phyloP scores from a whole-genome alignment of 2,797 vertebrate species.

The Micrastur ruficollis region DNA sequence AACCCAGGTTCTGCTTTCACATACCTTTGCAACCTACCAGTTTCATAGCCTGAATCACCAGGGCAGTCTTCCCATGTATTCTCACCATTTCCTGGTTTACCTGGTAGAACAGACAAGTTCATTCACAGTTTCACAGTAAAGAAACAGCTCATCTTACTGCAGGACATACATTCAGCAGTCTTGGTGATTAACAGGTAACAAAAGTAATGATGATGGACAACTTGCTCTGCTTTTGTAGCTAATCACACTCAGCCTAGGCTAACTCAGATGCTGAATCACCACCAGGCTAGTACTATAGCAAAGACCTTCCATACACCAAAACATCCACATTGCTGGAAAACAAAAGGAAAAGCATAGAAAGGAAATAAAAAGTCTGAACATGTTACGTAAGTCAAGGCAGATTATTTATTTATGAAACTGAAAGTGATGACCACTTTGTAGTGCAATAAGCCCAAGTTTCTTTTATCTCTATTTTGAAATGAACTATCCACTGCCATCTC shows the following conservation, averaged over 20 bases:
- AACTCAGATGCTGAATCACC: neutral
- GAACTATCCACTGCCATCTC: neutral
- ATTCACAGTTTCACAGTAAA: neutral
- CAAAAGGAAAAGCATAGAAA: neutral
- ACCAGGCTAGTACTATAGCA: neutral
- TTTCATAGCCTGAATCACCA: neutral
- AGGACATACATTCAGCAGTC: neutral
- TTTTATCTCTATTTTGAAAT: neutral
- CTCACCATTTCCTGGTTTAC: neutral
- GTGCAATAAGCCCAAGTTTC: neutral
- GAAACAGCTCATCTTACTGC: neutral
- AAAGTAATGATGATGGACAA: neutral
- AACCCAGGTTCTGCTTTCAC: neutral
- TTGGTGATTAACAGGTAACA: neutral
- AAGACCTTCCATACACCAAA: neutral
- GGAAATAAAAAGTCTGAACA: neutral
- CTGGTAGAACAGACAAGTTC: neutral
- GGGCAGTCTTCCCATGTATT: neutral
- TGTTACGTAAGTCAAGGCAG: neutral
- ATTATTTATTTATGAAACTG: constrained; percentile 14
- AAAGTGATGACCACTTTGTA: neutral
- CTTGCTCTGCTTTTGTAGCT: neutral
- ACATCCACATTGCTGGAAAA: neutral
- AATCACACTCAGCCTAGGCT: neutral
- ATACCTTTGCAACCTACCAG: neutral